Percentiles rank a stretch among this genome's conserved stretches.
phyloP scores from a whole-genome alignment of 2,113 vertebrate species.

The Oreamnos americanus region DNA sequence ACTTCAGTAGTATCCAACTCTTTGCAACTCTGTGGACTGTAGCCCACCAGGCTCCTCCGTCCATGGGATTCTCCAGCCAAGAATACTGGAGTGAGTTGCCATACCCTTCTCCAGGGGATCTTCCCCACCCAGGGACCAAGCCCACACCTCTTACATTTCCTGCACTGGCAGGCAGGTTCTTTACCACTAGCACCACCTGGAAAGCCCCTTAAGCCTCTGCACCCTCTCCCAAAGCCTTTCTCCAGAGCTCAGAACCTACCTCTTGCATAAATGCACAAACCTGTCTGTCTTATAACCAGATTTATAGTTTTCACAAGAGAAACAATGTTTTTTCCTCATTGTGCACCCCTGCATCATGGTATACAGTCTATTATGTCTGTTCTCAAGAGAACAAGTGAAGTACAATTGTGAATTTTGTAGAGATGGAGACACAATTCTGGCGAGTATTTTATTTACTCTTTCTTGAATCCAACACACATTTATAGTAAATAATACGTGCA shows the following conservation, averaged over 20 bases:
- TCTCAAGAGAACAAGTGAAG: not conserved
- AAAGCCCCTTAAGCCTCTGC: not conserved
- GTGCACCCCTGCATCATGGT: not conserved
- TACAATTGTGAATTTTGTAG: not conserved
- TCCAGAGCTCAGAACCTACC: not conserved
- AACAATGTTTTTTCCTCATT: not conserved
- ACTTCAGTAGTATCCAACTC: not conserved
- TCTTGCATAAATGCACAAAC: not conserved
- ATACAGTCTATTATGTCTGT: not conserved
- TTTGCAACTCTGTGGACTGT: not conserved
- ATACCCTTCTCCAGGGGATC: not conserved
- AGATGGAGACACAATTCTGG: not conserved
- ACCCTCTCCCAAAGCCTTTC: not conserved
- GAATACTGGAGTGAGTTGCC: not conserved
- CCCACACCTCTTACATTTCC: not conserved
- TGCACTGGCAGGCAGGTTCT: not conserved
- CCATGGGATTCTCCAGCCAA: not conserved
- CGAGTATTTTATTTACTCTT: not conserved
- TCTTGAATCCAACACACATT: not conserved
- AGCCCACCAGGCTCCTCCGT: not conserved
- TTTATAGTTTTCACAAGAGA: not conserved
- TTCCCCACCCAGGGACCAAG: not conserved
- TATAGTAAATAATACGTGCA: not conserved
- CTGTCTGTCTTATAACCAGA: not conserved
- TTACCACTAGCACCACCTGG: not conserved